phyloP scores from a whole-genome alignment of 2,888 invertebrate species.

The Biston betularia region DNA sequence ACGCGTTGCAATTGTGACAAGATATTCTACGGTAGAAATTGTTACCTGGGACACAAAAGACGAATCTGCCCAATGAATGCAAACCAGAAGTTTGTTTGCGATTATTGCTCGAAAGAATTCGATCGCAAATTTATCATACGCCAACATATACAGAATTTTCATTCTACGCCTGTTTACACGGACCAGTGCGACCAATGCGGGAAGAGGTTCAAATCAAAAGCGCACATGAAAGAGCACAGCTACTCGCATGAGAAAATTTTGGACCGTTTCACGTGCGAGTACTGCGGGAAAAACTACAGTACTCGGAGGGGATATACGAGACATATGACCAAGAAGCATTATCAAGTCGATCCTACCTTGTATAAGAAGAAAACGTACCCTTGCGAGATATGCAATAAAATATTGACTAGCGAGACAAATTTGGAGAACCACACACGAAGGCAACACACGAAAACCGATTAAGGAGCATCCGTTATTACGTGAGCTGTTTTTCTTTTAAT shows the following conservation, averaged over 20 bases:
- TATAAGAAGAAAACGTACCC: constrained; percentile 28
- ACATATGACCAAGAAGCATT: constrained; percentile 49
- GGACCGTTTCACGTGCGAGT: constrained; percentile 58
- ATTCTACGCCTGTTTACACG: constrained; percentile 42
- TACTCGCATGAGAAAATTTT: constrained; percentile 56
- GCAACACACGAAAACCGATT: constrained; percentile 31
- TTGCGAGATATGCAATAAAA: constrained; percentile 36
- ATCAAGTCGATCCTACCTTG: constrained; percentile 25
- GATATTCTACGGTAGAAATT: constrained; percentile 54
- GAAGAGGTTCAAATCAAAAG: constrained; percentile 52
- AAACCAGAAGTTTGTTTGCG: constrained; percentile 55
- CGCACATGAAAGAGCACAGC: constrained; percentile 58
- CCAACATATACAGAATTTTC: constrained; percentile 53
- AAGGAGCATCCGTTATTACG: too few species aligned
- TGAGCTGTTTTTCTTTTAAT: too few species aligned
- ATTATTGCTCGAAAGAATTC: constrained; percentile 59
- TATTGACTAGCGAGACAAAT: constrained; percentile 37
- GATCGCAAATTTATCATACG: constrained; percentile 47
- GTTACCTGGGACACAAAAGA: constrained; percentile 52
- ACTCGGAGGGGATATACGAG: constrained; percentile 58
- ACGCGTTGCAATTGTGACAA: constrained; percentile 54
- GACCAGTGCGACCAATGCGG: constrained; percentile 64
- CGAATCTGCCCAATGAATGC: constrained; percentile 23
- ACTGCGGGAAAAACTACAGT: constrained; percentile 57
- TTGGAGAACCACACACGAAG: constrained; percentile 39